Evolutionary conservation across 2,888 invertebrate genomes (phyloP).

Genomic region (Andrena trimmerana): DNA sequence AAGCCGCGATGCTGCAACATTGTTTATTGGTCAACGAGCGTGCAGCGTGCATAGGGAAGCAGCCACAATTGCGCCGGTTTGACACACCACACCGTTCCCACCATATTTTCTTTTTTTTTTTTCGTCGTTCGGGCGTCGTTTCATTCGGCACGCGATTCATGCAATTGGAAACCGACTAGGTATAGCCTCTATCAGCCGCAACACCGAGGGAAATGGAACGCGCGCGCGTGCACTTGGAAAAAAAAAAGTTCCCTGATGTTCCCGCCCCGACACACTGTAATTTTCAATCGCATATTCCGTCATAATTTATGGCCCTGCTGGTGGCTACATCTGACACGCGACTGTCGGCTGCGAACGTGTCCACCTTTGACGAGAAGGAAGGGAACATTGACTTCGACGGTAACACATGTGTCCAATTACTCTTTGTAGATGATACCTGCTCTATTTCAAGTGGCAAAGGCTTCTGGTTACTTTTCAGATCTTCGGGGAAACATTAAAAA

Average conservation of each 20-base stretch:
- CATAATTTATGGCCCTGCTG: constrained; percentile 45
- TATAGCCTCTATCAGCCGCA: constrained; percentile 31
- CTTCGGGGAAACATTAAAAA: no score
- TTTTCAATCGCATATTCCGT: constrained; percentile 43
- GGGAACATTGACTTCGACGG: neutral
- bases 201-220: constrained; percentile 19
- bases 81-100: constrained; percentile 39
- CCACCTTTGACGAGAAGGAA: neutral
- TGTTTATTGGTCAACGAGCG: constrained; percentile 34
- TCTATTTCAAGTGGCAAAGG: no score
- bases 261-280: constrained; percentile 29
- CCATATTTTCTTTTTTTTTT: constrained; percentile 48
- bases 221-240: neutral
- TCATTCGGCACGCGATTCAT: constrained; percentile 56
- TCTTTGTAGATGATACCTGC: no score
- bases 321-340: neutral
- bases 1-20: constrained; percentile 5
- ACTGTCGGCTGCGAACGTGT: neutral
- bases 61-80: constrained; percentile 47
- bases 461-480: no score
- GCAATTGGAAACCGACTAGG: constrained; percentile 60
- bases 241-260: constrained; percentile 41
- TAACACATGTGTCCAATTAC: no score
- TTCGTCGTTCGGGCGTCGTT: constrained; percentile 25
- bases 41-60: constrained; percentile 47